Base-by-base conservation (phyloP, 2,888 invertebrate species). In the Ectemnius continuus region DNA sequence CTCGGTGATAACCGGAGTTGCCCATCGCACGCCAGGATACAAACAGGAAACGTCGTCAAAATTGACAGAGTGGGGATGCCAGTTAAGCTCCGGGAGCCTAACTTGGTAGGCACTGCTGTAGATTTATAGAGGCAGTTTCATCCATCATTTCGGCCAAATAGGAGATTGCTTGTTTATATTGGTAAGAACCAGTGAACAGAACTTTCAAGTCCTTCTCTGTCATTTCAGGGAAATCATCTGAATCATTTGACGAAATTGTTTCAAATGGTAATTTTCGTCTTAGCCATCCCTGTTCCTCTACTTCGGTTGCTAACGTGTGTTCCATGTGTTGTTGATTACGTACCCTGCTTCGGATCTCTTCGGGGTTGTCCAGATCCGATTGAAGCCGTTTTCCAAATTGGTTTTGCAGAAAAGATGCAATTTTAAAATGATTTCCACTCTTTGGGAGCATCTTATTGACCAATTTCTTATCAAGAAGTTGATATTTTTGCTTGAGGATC, bases 101-200 rank as follows among this genome's bases (percentile, higher is more conserved):
- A n/a, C n/a, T n/a, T n/a, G n/a, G n/a, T n/a, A n/a, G n/a, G n/a
- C n/a, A n/a, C n/a, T n/a, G n/a, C 52, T 70, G n/a, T n/a, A n/a
- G 16, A 61, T 60, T 67, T 8, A 81, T 64, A 61, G 66, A 64
- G 36, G 66, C 76, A 61, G 76, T 61, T 26, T 74, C 75, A 67
- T 81, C 70, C 20, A 78, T 61, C 73, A 82, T 73, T 62, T 80
- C 81, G 11, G 81, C 78, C 13, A 83, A 72, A 59, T 82, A 78
- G 13, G 75, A 80, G 28, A 83, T 67, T 14, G 78, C 72, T 67
- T 82, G 79, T 4, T 70, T 67, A 11, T 77, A 60, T 64, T 83
- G 76, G 57, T 83, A 83, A 11, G 76, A 73, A 18, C 76, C 81
- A 23, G 80, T 81, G 56, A 79, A 79, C 4, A 79, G 59, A 52